Evolutionary conservation across 1,140 invertebrate species (phyloP).

Genomic region (Procambarus virginalis): DNA sequence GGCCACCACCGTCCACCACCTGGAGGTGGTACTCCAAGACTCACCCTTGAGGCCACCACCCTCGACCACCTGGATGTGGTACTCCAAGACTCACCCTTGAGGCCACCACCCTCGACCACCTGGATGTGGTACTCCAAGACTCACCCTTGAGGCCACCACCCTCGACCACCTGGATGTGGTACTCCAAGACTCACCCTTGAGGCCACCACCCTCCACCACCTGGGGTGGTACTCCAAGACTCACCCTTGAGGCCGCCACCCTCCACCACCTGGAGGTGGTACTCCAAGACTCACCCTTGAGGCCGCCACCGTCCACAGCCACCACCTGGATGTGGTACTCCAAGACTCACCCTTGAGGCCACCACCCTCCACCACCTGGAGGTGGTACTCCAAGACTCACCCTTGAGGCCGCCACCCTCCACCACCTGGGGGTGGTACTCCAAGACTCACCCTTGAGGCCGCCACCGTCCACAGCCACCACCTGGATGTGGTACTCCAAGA

Average conservation of each 20-base stretch:
- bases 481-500: background rate
- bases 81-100: background rate
- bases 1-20: background rate
- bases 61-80: background rate
- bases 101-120: background rate
- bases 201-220: background rate
- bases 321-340: no score
- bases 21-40: background rate
- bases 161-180: background rate
- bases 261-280: background rate
- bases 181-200: background rate
- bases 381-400: background rate
- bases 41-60: background rate
- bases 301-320: no score
- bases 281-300: background rate
- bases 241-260: no score
- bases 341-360: no score
- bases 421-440: no score
- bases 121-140: background rate
- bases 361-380: background rate
- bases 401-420: no score
- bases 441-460: background rate
- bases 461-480: background rate
- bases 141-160: background rate
- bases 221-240: background rate